Conservation (phyloP, 2,888 invertebrate genomes). For the Scaptomyza caliginosa region DNA sequence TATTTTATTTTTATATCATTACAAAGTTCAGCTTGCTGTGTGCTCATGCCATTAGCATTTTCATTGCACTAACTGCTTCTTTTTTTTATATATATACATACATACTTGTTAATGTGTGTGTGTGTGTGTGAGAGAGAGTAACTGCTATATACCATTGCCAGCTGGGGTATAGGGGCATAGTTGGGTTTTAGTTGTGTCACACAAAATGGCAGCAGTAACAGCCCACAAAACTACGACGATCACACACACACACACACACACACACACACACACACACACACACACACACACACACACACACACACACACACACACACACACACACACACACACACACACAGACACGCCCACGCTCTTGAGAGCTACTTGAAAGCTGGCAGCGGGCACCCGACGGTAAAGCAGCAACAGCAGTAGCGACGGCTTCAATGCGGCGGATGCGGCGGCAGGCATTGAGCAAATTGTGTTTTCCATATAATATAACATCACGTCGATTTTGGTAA, state of each 20-base stretch:
- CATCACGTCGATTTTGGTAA: constrained; percentile 80
- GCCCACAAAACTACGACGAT: constrained; percentile 71
- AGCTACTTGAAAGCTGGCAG: constrained; percentile 59
- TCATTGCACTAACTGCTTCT: constrained; percentile 16
- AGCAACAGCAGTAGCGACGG: constrained; percentile 16
- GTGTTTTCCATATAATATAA: constrained; percentile 78
- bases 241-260: constrained; percentile 28
- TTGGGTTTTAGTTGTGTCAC: constrained; percentile 65
- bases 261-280: constrained; percentile 22
- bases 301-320: constrained; percentile 30
- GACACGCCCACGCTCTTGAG: constrained; percentile 71
- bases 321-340: constrained; percentile 18
- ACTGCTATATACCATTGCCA: constrained; percentile 13
- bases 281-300: constrained; percentile 69
- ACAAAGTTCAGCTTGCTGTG: constrained; percentile 9
- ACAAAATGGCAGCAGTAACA: constrained; percentile 76
- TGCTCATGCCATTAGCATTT: constrained; percentile 22
- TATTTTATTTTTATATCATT: constrained; percentile 28
- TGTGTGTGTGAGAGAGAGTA: neutral
- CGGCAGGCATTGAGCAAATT: constrained; percentile 73
- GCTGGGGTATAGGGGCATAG: constrained; percentile 40
- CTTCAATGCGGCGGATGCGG: constrained; percentile 48
- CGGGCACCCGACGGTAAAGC: constrained; percentile 46
- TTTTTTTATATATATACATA: constrained; percentile 11
- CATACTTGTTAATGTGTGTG: neutral